These are phyloP conservation scores for Xanthia icteritia DNA, from an alignment of 2,888 invertebrate genomes.

Conservation along the genomic window DNA sequence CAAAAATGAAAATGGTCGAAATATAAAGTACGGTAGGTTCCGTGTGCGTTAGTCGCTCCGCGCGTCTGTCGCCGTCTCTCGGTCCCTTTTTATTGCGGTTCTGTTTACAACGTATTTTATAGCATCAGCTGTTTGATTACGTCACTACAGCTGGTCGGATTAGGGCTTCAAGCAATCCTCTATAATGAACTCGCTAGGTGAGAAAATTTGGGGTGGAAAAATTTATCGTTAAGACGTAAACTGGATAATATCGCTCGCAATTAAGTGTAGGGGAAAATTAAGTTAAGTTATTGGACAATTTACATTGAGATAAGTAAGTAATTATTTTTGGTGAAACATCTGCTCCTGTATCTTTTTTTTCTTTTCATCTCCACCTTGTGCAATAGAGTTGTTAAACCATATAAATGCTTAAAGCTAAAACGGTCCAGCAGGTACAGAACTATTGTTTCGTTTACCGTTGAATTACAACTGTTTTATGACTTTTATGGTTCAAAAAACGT, in stretches of 20 bases:
- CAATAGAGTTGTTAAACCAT: conserved; percentile 50
- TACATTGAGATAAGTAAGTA: conserved; percentile 46
- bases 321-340: conserved; percentile 54
- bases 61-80: conserved; percentile 61
- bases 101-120: conserved; percentile 83
- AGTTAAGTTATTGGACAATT: conserved; percentile 54
- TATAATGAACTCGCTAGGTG: conserved; percentile 56
- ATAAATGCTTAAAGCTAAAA: conserved; percentile 49
- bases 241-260: conserved; percentile 59
- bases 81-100: conserved; percentile 81
- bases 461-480: conserved; percentile 79
- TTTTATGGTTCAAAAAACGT: conserved; percentile 79
- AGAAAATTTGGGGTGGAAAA: conserved; percentile 68
- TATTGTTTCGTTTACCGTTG: conserved; percentile 78
- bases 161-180: conserved; percentile 70
- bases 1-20: conserved; percentile 16
- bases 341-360: conserved; percentile 32
- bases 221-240: conserved; percentile 67
- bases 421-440: conserved; percentile 77
- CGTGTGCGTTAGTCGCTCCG: conserved; percentile 63
- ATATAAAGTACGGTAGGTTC: conserved; percentile 18
- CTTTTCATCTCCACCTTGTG: conserved; percentile 21
- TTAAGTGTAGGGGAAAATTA: conserved; percentile 62
- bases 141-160: conserved; percentile 78
- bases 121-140: conserved; percentile 86